phyloP scores from a whole-genome alignment of 2,113 vertebrate genomes.

The Bucco capensis region DNA sequence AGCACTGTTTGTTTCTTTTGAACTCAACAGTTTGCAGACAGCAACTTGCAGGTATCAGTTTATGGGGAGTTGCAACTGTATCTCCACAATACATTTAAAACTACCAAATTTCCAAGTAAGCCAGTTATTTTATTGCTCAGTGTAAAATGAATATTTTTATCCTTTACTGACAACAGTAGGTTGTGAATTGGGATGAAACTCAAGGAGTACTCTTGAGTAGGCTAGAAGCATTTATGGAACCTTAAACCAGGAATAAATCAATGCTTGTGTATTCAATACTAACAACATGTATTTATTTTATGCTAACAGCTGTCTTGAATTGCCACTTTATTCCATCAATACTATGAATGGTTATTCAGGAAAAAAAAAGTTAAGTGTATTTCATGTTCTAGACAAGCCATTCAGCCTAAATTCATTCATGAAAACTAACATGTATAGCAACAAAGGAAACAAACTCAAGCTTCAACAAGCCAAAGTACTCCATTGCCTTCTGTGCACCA shows the following conservation, averaged over 20 bases:
- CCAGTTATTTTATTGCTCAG: not conserved
- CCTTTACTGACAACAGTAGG: not conserved
- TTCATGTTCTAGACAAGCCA: conserved; percentile 58
- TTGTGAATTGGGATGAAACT: not conserved
- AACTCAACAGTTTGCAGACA: not conserved
- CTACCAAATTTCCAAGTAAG: not conserved
- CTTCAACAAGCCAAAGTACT: not conserved
- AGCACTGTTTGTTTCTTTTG: not conserved
- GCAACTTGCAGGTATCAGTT: not conserved
- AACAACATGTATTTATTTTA: not conserved
- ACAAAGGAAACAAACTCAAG: conserved; percentile 51
- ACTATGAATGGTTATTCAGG: conserved; percentile 20
- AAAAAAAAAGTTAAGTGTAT: not conserved
- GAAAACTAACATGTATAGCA: not conserved
- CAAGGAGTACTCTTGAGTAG: not conserved
- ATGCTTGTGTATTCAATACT: not conserved
- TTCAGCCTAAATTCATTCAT: not conserved
- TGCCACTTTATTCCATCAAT: conserved; percentile 32
- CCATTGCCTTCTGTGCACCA: not conserved
- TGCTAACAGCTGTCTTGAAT: conserved; percentile 30
- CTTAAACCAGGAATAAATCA: not conserved
- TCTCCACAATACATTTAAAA: not conserved
- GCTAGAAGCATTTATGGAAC: not conserved
- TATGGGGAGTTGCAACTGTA: not conserved
- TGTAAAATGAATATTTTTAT: not conserved